Evolutionary conservation across 2,797 vertebrate species (phyloP).

Genomic region (Phataginus tricuspis): DNA sequence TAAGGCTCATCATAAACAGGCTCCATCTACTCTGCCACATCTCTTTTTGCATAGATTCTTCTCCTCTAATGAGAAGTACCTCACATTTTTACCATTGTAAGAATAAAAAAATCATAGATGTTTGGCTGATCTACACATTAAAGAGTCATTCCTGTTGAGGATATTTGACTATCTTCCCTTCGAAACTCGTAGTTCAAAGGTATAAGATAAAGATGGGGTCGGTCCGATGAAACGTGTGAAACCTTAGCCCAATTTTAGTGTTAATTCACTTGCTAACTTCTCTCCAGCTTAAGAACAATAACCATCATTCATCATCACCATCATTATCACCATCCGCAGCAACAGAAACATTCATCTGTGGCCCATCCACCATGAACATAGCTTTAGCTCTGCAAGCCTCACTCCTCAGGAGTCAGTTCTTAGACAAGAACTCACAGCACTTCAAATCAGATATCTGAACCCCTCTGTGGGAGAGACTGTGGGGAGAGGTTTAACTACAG

Average conservation of each 20-base stretch:
- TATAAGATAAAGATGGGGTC: background rate
- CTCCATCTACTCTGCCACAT: background rate
- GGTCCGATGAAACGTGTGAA: background rate
- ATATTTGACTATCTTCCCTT: background rate
- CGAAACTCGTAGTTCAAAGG: background rate
- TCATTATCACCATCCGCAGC: background rate
- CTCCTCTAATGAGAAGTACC: background rate
- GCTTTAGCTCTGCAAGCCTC: background rate
- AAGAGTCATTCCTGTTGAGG: background rate
- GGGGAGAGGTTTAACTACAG: background rate
- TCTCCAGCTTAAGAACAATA: background rate
- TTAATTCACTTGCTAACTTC: background rate
- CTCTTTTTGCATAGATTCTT: background rate
- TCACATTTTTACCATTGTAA: background rate
- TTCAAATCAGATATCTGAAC: background rate
- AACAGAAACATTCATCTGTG: background rate
- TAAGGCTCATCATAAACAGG: background rate
- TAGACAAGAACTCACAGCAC: background rate
- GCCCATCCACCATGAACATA: too few relatives aligned
- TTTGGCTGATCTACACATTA: background rate
- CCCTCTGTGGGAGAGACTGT: background rate
- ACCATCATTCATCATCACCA: background rate
- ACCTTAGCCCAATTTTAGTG: background rate
- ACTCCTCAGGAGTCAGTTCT: background rate
- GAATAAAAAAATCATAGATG: background rate